phyloP scores from a whole-genome alignment of 2,797 vertebrate genomes.

The Falco cherrug region DNA sequence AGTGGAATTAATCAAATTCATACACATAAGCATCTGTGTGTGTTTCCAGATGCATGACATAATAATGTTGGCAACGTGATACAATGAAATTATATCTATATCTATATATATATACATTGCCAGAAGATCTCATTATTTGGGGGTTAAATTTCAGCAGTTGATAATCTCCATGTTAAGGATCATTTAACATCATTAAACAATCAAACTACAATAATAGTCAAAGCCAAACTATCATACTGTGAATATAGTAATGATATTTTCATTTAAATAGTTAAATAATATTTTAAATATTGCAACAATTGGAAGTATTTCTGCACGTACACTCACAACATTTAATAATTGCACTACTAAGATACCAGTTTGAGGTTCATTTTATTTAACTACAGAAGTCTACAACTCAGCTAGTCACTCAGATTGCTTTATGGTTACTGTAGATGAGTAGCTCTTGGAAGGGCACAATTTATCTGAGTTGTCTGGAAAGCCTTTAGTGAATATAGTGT shows the following conservation, averaged over 20 bases:
- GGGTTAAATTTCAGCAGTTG: background rate
- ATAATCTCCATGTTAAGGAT: background rate
- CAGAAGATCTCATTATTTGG: background rate
- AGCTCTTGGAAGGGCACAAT: background rate
- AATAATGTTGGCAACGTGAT: background rate
- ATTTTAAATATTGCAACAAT: background rate
- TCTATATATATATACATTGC: background rate
- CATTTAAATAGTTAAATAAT: background rate
- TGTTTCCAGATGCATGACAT: background rate
- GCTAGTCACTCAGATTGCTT: background rate
- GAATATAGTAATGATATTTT: background rate
- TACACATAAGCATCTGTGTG: background rate
- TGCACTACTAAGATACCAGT: background rate
- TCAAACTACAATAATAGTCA: background rate
- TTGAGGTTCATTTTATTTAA: slow-evolving; percentile 5
- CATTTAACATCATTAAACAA: background rate
- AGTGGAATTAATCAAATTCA: background rate
- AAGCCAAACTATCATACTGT: background rate
- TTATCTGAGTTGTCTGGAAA: background rate
- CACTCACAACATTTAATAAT: background rate
- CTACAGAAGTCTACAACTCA: background rate
- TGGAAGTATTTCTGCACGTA: background rate
- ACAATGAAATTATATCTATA: background rate
- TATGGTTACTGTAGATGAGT: background rate
- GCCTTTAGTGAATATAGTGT: background rate